Conservation (phyloP, 2,113 vertebrate genomes). For the Bothrops jararaca region DNA sequence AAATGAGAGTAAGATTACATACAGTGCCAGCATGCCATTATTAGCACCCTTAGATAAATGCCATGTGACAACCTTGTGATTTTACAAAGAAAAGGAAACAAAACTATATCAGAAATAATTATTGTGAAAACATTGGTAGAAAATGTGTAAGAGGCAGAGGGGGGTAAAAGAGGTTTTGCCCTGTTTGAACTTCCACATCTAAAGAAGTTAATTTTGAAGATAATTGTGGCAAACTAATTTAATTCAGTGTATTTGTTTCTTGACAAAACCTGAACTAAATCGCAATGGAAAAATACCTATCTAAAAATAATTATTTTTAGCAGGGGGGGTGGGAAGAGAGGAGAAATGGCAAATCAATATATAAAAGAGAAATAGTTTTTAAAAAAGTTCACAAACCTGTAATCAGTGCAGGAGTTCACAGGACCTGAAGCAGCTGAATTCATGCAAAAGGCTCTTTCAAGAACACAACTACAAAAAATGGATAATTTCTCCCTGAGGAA, state of each 20-base stretch:
- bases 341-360: not conserved
- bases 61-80: not conserved
- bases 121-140: not conserved
- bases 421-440: slow-evolving; percentile 36
- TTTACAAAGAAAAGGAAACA: not conserved
- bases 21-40: not conserved
- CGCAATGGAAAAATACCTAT: not conserved
- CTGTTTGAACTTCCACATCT: not conserved
- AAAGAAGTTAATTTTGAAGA: not conserved
- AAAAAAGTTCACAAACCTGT: slow-evolving; percentile 8
- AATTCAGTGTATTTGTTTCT: not conserved
- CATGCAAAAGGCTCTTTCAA: slow-evolving; percentile 56
- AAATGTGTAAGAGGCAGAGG: not conserved
- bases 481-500: slow-evolving; percentile 39
- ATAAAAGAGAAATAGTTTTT: not conserved
- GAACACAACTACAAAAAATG: slow-evolving; percentile 41
- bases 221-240: not conserved
- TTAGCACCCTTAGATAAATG: not conserved
- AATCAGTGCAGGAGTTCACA: slow-evolving; percentile 14
- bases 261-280: not conserved
- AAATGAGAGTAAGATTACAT: not conserved
- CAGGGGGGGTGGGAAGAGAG: too few species aligned
- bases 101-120: not conserved
- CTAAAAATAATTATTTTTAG: not conserved
- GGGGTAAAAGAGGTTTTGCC: not conserved